Conservation (phyloP, 2,797 vertebrate genomes). For the Coccyzus lansbergi region DNA sequence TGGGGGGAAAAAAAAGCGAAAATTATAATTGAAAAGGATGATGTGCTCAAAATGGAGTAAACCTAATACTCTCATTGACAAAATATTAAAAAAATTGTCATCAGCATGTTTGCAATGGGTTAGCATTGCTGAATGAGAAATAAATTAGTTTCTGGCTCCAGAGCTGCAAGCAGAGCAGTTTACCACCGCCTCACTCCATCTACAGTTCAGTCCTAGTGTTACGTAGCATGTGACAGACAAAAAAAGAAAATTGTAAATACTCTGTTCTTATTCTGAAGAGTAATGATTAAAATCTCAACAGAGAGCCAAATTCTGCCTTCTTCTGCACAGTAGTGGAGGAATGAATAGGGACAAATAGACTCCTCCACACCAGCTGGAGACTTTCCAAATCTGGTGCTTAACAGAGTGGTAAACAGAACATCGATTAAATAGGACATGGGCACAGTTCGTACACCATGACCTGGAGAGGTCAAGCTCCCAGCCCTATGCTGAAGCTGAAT, state of each 20-base stretch:
- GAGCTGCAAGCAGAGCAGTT: not conserved
- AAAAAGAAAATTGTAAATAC: not conserved
- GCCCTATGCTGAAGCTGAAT: not conserved
- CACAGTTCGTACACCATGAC: conserved; percentile 13
- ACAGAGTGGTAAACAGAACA: conserved; percentile 33
- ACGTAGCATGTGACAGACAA: not conserved
- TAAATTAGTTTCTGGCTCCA: not conserved
- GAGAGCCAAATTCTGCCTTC: not conserved
- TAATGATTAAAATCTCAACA: not conserved
- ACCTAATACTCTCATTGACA: not conserved
- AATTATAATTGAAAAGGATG: not conserved
- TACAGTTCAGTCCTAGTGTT: not conserved
- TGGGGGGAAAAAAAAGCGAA: not conserved
- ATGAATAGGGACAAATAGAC: not conserved
- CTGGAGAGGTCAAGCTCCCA: conserved; percentile 9
- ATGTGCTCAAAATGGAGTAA: not conserved
- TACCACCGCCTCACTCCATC: not conserved
- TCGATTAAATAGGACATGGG: conserved; percentile 32
- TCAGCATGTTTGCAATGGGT: not conserved
- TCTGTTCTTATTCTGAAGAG: not conserved
- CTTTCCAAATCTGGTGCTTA: conserved; percentile 48
- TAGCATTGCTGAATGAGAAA: not conserved
- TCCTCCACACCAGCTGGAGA: conserved; percentile 1
- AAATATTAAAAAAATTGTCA: not conserved
- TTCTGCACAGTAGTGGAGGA: not conserved